Conservation (phyloP, 1,140 invertebrate species). For the Cydia strobilella region DNA sequence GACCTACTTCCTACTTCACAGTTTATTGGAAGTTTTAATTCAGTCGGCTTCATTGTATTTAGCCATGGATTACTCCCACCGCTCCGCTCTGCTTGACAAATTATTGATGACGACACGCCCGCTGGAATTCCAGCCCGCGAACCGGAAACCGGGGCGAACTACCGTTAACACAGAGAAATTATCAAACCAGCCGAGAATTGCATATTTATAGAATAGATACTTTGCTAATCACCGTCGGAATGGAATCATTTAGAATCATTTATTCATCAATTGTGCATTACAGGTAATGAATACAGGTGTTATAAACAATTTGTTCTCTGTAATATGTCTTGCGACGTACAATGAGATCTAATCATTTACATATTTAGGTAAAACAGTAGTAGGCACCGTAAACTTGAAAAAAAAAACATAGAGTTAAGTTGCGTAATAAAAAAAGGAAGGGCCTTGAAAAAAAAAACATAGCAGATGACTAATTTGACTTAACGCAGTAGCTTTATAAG, state of each 20-base stretch:
- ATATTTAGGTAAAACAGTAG: neutral
- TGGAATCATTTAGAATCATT: too few species aligned
- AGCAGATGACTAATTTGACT: too few species aligned
- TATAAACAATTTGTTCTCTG: too few species aligned
- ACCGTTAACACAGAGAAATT: conserved; percentile 69
- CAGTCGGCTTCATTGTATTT: conserved; percentile 35
- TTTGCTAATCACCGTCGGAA: conserved; percentile 5
- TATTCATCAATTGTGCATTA: too few species aligned
- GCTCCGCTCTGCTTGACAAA: conserved; percentile 55
- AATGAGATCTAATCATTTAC: neutral
- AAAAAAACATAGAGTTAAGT: neutral
- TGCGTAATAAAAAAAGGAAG: too few species aligned
- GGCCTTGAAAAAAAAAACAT: too few species aligned
- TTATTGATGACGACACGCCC: conserved; percentile 65
- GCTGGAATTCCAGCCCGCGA: conserved; percentile 58
- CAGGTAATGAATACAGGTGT: too few species aligned
- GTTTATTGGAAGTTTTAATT: conserved; percentile 32
- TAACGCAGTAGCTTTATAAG: too few species aligned
- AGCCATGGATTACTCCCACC: conserved; percentile 40
- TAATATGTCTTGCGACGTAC: too few species aligned
- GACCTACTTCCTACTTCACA: conserved; percentile 28
- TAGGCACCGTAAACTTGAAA: neutral
- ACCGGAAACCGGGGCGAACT: conserved; percentile 68
- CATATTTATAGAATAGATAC: neutral
- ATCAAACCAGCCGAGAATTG: conserved; percentile 57